Evolutionary conservation across 2,888 invertebrate genomes (phyloP), one percentile per base, ranked within the genome.

Genomic region (Sipha maydis): DNA sequence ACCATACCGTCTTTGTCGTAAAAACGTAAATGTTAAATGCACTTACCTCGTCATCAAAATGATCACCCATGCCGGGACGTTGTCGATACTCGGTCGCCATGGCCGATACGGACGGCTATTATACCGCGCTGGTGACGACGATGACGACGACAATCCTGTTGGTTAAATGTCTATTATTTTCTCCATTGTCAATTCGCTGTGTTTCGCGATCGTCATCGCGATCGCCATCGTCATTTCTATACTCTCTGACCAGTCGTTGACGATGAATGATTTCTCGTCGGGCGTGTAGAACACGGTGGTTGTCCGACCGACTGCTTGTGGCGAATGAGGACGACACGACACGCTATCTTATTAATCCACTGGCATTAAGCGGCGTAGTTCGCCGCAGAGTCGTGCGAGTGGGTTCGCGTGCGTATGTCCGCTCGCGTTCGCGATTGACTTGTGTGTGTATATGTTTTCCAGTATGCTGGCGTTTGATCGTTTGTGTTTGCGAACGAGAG

Each of bases 11-110:
- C 21, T 2, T 3, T 25, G 61, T 25, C 25, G 19, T 61, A 25
- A 3, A 61, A 61, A 61, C 61, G 61, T 21, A 61, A 61, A 61
- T 25, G 61, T 21, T 21, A 25, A 21, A 25, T 4, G 73, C 77
- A 56, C 76, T 83, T 75, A 88, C 86, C 75, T 88, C 79, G 80
- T 88, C 86, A 31, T 88, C 86, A 61, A 80, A 88, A 73, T 88
- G 79, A 21, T 79, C 86, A 41, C 86, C 73, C 61, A 85, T 41
- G 67, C 85, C 85, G 48, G 85, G 85, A 48, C 85, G 76, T 85
- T 77, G 85, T n/a, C 77, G 61, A 54, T 84, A 84, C 67, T 84
- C 85, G 48, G 85, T 69, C 31, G 85, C 85, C 85, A 85, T 85
- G 73, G 38, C 54, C 71, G 71, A 17, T 5, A 28, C 11, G 25